phyloP scores from a whole-genome alignment of 2,888 invertebrate species.

The Teinopalpus imperialis region DNA sequence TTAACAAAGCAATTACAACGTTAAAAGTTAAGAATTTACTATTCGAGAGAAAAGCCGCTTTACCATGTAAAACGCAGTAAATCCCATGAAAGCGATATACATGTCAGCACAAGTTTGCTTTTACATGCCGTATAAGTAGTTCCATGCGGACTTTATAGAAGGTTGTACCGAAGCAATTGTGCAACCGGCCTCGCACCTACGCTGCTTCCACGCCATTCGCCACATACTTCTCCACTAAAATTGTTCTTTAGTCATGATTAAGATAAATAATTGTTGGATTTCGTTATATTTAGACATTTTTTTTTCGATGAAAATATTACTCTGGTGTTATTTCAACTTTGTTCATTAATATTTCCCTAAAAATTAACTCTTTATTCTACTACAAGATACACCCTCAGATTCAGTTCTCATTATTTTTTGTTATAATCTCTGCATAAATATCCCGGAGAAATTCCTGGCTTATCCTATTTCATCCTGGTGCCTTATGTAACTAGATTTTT shows the following conservation, averaged over 20 bases:
- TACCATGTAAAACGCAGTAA: conserved; percentile 7
- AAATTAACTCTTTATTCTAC: too few relatives aligned
- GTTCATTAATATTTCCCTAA: too few relatives aligned
- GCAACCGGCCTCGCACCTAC: conserved; percentile 66
- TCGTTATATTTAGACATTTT: neutral
- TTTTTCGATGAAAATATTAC: too few relatives aligned
- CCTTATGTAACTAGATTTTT: too few relatives aligned
- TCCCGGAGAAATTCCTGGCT: too few relatives aligned
- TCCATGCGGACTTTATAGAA: conserved; percentile 7
- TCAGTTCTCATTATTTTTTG: too few relatives aligned
- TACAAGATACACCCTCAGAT: too few relatives aligned
- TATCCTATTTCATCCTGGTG: too few relatives aligned
- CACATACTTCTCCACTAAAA: conserved; percentile 31
- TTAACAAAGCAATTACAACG: too few relatives aligned
- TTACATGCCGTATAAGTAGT: neutral
- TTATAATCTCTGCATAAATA: too few relatives aligned
- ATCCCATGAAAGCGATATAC: conserved; percentile 4
- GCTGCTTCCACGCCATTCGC: conserved; percentile 43
- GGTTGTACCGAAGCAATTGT: conserved; percentile 44
- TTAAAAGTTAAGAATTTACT: neutral
- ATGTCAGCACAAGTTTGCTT: conserved; percentile 1
- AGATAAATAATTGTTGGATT: too few relatives aligned
- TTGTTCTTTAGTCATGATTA: conserved; percentile 27
- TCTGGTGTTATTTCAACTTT: too few relatives aligned
- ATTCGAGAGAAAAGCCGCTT: conserved; percentile 6